Evolutionary conservation across 2,888 invertebrate genomes (phyloP).

Genomic region (Diplazon laetatorius): DNA sequence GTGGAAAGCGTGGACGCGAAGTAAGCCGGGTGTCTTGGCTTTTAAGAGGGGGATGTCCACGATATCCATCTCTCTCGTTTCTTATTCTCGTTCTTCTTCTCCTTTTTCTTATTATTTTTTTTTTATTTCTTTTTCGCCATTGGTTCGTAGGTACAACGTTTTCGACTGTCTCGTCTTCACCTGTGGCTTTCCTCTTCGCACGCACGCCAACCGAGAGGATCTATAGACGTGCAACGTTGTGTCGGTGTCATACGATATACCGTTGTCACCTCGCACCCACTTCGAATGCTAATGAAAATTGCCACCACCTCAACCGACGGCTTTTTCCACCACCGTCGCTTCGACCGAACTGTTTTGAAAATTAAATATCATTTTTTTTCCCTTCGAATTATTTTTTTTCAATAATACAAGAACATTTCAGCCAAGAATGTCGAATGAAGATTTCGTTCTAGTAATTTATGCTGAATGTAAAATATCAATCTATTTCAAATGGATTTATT

Average conservation of each 20-base stretch:
- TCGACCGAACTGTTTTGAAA: too few relatives aligned
- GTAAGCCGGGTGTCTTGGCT: constrained; percentile 60
- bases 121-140: constrained; percentile 68
- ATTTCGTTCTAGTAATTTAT: too few relatives aligned
- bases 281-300: constrained; percentile 69
- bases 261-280: constrained; percentile 63
- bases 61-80: constrained; percentile 8
- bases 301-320: constrained; percentile 49
- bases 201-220: constrained; percentile 24
- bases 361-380: too few relatives aligned
- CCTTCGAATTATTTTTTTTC: background rate
- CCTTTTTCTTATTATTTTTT: constrained; percentile 60
- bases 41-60: constrained; percentile 72
- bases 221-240: constrained; percentile 8
- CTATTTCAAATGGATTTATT: too few relatives aligned
- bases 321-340: constrained; percentile 16
- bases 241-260: constrained; percentile 37
- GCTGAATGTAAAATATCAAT: too few relatives aligned
- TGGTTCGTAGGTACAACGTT: constrained; percentile 69
- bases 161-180: constrained; percentile 64
- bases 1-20: constrained; percentile 64
- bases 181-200: constrained; percentile 48
- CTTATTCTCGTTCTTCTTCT: constrained; percentile 57
- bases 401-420: too few relatives aligned
- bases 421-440: too few relatives aligned